These are phyloP conservation scores for Trogon melanurus DNA, from an alignment of 2,113 vertebrate genomes.

Conservation along the genomic window DNA sequence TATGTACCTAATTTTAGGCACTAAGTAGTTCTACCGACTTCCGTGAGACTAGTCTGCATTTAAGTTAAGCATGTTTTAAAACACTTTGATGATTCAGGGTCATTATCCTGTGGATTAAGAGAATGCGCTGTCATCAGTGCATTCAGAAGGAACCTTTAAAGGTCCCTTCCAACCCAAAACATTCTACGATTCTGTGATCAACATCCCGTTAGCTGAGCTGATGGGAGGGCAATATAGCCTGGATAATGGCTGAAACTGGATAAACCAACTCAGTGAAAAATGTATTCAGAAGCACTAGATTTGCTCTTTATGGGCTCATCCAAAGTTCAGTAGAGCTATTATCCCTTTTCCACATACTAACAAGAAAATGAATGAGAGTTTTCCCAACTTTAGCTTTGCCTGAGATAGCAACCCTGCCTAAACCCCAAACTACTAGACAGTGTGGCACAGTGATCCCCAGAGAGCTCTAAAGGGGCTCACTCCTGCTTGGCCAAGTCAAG, in stretches of 20 bases:
- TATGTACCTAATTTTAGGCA: constrained; percentile 41
- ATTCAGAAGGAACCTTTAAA: too few relatives aligned
- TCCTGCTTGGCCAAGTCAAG: neutral
- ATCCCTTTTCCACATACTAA: neutral
- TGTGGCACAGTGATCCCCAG: neutral
- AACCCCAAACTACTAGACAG: neutral
- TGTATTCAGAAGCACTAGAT: neutral
- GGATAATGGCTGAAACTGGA: neutral
- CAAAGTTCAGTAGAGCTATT: neutral
- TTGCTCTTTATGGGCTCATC: neutral
- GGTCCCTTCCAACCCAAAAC: too few relatives aligned
- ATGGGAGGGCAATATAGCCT: neutral
- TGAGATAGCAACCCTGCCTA: neutral
- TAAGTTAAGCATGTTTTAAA: neutral
- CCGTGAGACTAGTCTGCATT: neutral
- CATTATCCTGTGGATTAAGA: neutral
- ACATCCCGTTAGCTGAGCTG: neutral
- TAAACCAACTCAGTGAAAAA: neutral
- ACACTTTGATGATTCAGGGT: neutral
- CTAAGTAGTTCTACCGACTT: neutral
- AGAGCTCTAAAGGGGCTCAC: neutral
- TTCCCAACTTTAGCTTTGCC: neutral
- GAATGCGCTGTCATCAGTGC: neutral
- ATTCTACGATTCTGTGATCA: too few relatives aligned
- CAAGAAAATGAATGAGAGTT: neutral